These are phyloP conservation scores for Sarcophaga bullata DNA, from an alignment of 1,140 invertebrate species.

Conservation along the genomic window DNA sequence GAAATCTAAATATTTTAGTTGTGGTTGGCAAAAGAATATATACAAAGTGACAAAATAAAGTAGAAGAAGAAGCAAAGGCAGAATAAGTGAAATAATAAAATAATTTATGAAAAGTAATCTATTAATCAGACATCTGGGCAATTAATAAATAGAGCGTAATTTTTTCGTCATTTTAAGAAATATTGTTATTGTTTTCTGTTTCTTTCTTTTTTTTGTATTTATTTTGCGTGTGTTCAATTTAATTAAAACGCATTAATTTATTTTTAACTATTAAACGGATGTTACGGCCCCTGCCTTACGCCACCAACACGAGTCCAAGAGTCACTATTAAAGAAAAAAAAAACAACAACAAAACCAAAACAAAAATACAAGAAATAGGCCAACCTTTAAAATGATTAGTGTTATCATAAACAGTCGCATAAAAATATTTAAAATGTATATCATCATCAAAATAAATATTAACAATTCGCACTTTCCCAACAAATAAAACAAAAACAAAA, in stretches of 20 bases:
- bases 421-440: too few relatives aligned
- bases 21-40: slow-evolving; percentile 21
- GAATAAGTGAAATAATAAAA: too few relatives aligned
- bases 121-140: slow-evolving; percentile 26
- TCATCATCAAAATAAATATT: too few relatives aligned
- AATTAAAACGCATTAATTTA: slow-evolving; percentile 20
- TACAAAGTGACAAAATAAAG: background rate
- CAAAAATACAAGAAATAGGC: background rate
- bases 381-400: background rate
- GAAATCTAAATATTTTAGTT: slow-evolving; percentile 19
- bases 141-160: slow-evolving; percentile 19
- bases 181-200: background rate
- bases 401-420: background rate
- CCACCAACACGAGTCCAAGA: background rate
- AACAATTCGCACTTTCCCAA: too few relatives aligned
- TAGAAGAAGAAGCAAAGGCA: background rate
- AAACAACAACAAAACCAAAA: background rate
- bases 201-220: too few relatives aligned
- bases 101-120: background rate
- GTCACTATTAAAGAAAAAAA: background rate
- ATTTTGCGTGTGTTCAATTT: background rate
- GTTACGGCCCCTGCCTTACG: background rate
- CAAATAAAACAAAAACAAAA: too few relatives aligned
- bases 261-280: background rate
- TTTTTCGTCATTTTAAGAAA: slow-evolving; percentile 16